Evolutionary conservation across 2,113 vertebrate species (phyloP).

Genomic region (Cichladusa arquata): DNA sequence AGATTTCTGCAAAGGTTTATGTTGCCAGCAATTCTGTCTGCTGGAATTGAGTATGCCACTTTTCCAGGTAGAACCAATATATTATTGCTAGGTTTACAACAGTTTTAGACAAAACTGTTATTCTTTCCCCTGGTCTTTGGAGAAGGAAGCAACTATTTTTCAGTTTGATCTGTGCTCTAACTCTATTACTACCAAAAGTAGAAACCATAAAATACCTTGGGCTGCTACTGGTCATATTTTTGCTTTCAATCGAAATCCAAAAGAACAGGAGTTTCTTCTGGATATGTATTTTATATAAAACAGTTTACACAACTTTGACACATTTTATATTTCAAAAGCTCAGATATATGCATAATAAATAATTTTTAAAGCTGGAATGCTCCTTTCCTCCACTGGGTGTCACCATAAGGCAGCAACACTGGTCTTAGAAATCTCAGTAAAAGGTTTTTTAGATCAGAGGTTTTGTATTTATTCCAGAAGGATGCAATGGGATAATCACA

Average conservation of each 20-base stretch:
- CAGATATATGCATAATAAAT: background rate
- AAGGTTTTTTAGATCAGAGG: background rate
- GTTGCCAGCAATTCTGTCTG: background rate
- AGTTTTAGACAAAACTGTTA: background rate
- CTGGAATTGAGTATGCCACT: background rate
- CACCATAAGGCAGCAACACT: slow-evolving; percentile 43
- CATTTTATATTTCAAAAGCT: background rate
- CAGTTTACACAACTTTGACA: background rate
- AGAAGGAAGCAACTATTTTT: background rate
- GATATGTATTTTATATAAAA: background rate
- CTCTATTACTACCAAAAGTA: background rate
- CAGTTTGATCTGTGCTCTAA: background rate
- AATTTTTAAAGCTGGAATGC: background rate
- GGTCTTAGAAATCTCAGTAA: background rate
- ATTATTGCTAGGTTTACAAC: background rate
- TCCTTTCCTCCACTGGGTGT: slow-evolving; percentile 71
- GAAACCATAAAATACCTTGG: background rate
- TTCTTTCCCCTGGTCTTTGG: background rate
- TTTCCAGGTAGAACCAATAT: background rate
- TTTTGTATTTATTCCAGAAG: background rate
- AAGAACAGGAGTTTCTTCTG: background rate
- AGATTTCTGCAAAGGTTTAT: background rate
- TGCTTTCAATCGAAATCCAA: background rate
- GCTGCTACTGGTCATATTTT: background rate
- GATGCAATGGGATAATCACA: background rate